A percentile compares a stretch with the other conserved stretches of the same genome.
Conservation (phyloP, 2,888 invertebrate species). For the Escarpia spicata region DNA sequence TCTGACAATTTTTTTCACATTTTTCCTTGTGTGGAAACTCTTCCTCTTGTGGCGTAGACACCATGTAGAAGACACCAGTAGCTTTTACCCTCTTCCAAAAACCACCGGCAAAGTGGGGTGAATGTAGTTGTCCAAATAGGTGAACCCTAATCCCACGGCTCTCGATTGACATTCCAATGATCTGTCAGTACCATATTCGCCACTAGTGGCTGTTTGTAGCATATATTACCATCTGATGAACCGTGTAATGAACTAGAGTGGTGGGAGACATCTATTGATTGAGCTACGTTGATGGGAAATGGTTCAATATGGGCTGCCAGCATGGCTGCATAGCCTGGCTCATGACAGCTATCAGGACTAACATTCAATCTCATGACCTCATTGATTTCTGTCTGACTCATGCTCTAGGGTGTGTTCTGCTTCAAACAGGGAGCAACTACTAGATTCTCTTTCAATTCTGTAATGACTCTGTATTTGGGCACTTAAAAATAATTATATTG, state of each 20-base stretch:
- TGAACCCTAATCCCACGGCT: no score
- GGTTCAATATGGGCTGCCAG: not conserved
- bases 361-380: constrained; percentile 8
- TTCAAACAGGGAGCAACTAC: not conserved
- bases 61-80: no score
- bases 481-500: no score
- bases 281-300: not conserved
- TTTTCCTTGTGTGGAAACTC: no score
- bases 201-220: not conserved
- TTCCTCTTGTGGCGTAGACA: no score
- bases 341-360: not conserved
- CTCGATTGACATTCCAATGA: no score
- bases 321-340: not conserved
- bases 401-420: not conserved
- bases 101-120: no score
- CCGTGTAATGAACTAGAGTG: not conserved
- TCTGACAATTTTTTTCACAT: no score
- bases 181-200: no score
- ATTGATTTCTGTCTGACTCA: not conserved
- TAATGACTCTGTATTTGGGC: no score
- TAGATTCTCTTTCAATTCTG: not conserved
- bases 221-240: not conserved
- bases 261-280: not conserved
- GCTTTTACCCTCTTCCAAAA: no score
- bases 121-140: no score